Evolutionary conservation across 2,797 vertebrate genomes (phyloP).

Genomic region (Silurus lanzhouensis): DNA sequence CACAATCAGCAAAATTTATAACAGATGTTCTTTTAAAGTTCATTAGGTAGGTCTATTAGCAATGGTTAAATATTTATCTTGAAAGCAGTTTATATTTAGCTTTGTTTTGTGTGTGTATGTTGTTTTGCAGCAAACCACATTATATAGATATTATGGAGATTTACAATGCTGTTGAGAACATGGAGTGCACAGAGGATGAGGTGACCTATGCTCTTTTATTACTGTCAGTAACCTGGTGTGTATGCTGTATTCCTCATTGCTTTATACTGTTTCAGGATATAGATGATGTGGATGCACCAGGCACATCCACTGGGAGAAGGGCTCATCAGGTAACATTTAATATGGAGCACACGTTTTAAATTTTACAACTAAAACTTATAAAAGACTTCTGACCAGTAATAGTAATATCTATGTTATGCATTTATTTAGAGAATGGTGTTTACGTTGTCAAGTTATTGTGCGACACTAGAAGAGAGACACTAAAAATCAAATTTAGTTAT

Average conservation of each 20-base stretch:
- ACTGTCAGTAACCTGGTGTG: neutral
- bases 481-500: neutral
- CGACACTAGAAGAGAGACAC: neutral
- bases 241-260: neutral
- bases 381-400: neutral
- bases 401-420: neutral
- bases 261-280: conserved; percentile 64
- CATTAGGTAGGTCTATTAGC: conserved; percentile 80
- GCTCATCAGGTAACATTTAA: conserved; percentile 71
- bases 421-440: neutral
- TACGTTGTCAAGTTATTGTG: neutral
- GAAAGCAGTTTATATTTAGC: neutral
- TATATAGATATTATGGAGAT: conserved; percentile 90
- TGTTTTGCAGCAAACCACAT: conserved; percentile 79
- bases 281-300: conserved; percentile 74
- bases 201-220: conserved; percentile 62
- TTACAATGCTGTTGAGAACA: conserved; percentile 85
- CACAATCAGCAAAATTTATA: conserved; percentile 91
- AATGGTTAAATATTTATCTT: neutral
- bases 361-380: neutral
- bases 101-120: neutral
- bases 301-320: conserved; percentile 75
- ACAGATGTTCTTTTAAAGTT: conserved; percentile 90
- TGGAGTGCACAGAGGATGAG: conserved; percentile 84
- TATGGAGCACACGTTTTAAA: neutral